Conservation (phyloP, 2,797 vertebrate species). For the Rhinichthys osculus region DNA sequence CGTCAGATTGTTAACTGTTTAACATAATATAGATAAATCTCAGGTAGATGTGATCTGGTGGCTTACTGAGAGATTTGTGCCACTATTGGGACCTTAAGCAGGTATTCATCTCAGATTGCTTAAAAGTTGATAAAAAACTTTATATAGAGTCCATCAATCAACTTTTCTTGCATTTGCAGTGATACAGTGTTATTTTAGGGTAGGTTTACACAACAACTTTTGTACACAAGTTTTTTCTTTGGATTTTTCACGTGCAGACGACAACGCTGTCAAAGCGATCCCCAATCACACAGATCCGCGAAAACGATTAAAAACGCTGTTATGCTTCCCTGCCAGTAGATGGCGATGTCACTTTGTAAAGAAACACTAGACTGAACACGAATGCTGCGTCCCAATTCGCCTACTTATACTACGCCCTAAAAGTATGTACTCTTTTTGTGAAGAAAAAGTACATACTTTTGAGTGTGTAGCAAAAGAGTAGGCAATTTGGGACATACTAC, state of each 20-base stretch:
- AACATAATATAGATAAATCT: neutral
- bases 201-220: neutral
- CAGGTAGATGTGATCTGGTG: neutral
- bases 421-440: too few species aligned
- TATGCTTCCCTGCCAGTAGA: neutral
- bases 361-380: too few species aligned
- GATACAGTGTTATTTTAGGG: neutral
- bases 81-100: too few species aligned
- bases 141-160: neutral
- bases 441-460: too few species aligned
- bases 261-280: neutral
- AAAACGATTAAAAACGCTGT: neutral
- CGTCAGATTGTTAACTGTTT: neutral
- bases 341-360: neutral
- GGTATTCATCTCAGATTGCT: neutral
- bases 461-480: too few species aligned
- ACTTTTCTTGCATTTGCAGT: neutral
- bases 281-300: too few species aligned
- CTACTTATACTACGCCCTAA: too few species aligned
- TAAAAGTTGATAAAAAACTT: neutral
- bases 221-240: neutral
- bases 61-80: neutral
- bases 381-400: too few species aligned
- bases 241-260: fast-evolving
- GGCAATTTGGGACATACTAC: too few species aligned